Evolutionary conservation across 2,797 vertebrate species (phyloP), one percentile per base, ranked within the genome.

Genomic region (Tokudaia muenninki): DNA sequence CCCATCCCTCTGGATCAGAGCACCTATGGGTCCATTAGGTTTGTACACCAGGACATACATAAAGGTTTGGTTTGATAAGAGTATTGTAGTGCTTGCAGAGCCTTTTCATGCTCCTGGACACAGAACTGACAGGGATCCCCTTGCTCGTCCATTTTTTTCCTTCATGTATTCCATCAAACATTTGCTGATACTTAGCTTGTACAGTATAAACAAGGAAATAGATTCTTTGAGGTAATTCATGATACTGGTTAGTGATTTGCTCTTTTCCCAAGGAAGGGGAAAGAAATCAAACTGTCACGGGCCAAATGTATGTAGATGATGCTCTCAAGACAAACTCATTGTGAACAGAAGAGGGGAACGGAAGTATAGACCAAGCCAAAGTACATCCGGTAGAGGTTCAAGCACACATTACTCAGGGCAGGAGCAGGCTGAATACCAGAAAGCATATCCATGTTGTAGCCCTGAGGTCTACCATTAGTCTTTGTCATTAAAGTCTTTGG

Each of bases 101-200:
- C 47, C 41, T 92, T 63, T 91, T 57, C 26, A 83, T 92, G 83
- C 47, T 92, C 50, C 29, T 37, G 5, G 16, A 52, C 63, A 9
- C 3, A 75, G 81, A 8, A 86, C 90, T 81, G 55, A 72, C 37
- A 88, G 37, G 16, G 57, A 87, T 63, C n/a, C 65, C 81, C n/a
- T 63, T 79, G 5, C 24, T 34, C 70, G 21, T 70, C 82, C 72
- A 87, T 26, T 88, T 92, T 57, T 87, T 79, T 47, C 84, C 83
- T 94, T 94, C 59, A 29, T 78, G 16, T n/a, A 75, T 87, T 88
- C 83, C 82, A 17, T 10, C 70, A 65, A 95, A 88, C 50, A 52
- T 50, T 59, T 90, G 74, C 47, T 77, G 63, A 90, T 74, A 77
- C 47, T 82, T 87, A 59, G 7, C 21, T 83, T 44, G 72, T 55